Base-by-base conservation (phyloP, 2,888 invertebrate genomes). In the Euspilapteryx auroguttella region DNA sequence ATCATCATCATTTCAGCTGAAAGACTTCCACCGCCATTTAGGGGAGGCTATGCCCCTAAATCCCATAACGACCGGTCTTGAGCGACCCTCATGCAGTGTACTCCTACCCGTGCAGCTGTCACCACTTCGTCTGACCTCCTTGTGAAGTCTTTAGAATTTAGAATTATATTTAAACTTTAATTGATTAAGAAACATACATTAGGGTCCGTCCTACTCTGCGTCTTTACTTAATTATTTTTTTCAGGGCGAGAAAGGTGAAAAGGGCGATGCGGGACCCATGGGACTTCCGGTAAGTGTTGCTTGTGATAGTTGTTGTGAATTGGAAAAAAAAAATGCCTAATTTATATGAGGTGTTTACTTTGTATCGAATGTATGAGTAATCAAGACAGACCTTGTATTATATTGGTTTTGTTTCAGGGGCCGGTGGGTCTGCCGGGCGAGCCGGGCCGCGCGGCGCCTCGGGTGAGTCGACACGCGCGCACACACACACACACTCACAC, bases 231-330 rank as follows among this genome's bases (percentile, higher is more conserved):
- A 29, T 27, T 29, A 37, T 20, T 27, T 30, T 32, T 59, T 55
- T 25, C 64, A 91, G 90, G 91, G 91, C 27, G 86, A 87, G 38
- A 86, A 87, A 53, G 91, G 91, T 30, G 78, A 81, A 29, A 87
- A 85, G 61, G 92, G 92, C 32, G 89, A 90, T 59, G 85, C 87
- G 32, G 96, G 96, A 42, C 94, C 94, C 30, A 95, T 95, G 93
- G 96, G 95, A 49, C 77, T 96, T 51, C 95, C 95, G 58, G 94
- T 94, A 81, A 85, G 89, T 87, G n/a, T n/a, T n/a, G n/a, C n/a
- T n/a, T n/a, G n/a, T n/a, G n/a, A n/a, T n/a, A n/a, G n/a, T n/a
- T n/a, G n/a, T n/a, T n/a, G n/a, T n/a, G n/a, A n/a, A n/a, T n/a
- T n/a, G n/a, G n/a, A n/a, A n/a, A n/a, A n/a, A n/a, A n/a, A n/a